Percentiles rank a stretch among this genome's conserved stretches.
Evolutionary conservation across 2,113 vertebrate genomes (phyloP).

Genomic region (Ophthalmolycus amberensis): DNA sequence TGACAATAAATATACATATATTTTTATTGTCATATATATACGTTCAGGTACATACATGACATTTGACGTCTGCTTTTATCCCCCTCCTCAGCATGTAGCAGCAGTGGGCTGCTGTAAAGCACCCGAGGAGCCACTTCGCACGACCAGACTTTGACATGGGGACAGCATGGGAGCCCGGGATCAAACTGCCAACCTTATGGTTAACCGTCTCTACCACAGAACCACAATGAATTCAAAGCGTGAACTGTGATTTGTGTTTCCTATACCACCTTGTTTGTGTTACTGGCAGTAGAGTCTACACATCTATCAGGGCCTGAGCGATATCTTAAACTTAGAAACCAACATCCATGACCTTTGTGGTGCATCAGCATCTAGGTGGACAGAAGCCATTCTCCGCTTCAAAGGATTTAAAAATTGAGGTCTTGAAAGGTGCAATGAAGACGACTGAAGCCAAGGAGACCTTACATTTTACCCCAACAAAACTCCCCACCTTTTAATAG

Average conservation of each 20-base stretch:
- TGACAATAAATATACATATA: neutral
- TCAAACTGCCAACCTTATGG: neutral
- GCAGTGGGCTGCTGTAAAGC: neutral
- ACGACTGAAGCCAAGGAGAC: constrained; percentile 33
- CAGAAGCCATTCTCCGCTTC: constrained; percentile 79
- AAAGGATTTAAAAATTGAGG: constrained; percentile 77
- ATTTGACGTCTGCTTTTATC: too few relatives aligned
- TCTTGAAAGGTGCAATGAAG: constrained; percentile 68
- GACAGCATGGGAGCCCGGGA: neutral
- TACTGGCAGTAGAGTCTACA: constrained; percentile 36
- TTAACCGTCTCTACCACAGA: neutral
- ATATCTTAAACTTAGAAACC: constrained; percentile 54
- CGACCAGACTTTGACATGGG: neutral
- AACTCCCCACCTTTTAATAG: constrained; percentile 39
- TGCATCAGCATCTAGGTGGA: constrained; percentile 61
- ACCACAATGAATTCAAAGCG: constrained; percentile 21
- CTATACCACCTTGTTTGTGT: constrained; percentile 8
- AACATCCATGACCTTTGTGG: constrained; percentile 64
- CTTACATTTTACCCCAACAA: constrained; percentile 39
- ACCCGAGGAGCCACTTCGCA: too few relatives aligned
- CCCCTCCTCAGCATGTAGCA: too few relatives aligned
- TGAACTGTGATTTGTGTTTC: constrained; percentile 45
- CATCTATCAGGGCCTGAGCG: constrained; percentile 62
- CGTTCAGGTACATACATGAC: too few relatives aligned
- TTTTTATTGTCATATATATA: too few relatives aligned